Evolutionary conservation across 2,888 invertebrate genomes (phyloP), one percentile per base, ranked within the genome.

Genomic region (Frankliniella fusca): DNA sequence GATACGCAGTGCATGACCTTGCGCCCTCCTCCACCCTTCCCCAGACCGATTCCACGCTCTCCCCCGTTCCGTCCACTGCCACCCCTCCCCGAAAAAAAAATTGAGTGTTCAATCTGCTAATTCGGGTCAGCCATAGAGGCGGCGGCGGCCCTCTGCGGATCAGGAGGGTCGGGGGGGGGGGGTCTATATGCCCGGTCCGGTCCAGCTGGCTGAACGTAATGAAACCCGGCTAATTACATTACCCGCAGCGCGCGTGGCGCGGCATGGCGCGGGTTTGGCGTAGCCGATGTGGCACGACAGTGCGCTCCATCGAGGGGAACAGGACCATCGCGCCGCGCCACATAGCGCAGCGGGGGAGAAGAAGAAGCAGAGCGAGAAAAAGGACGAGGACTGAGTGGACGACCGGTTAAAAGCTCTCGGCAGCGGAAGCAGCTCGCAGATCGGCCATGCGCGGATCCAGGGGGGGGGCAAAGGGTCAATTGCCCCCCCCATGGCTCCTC

Each of bases 191-290:
- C 61, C 18, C 18, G 7, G 18, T 0, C 61, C 61, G 61, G 61
- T n/a, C 61, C 61, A 0, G 61, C 61, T 61, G 38, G 38, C 38
- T 38, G 3, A 5, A 61, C 61, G 61, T 61, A 61, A 61, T 61
- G 61, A 61, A 61, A 61, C 61, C 61, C 61, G 61, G 7, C 61
- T 61, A 61, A 61, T 61, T 61, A 61, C n/a, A 61, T 61, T 61
- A 61, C 61, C 38, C 38, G n/a, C n/a, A n/a, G n/a, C 38, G 38
- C 5, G 38, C 38, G 38, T 38, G 38, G 38, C 38, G 38, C 5
- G n/a, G 61, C 61, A 18, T 7, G 61, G 61, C 61, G 61, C 61
- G n/a, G 61, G 61, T 18, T 2, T 38, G 38, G 61, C 61, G 61
- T 15, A 3, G n/a, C 61, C 61, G 18, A 61, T 61, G 18, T n/a